Conservation (phyloP, 2,888 invertebrate species). For the Petrophora chlorosata region DNA sequence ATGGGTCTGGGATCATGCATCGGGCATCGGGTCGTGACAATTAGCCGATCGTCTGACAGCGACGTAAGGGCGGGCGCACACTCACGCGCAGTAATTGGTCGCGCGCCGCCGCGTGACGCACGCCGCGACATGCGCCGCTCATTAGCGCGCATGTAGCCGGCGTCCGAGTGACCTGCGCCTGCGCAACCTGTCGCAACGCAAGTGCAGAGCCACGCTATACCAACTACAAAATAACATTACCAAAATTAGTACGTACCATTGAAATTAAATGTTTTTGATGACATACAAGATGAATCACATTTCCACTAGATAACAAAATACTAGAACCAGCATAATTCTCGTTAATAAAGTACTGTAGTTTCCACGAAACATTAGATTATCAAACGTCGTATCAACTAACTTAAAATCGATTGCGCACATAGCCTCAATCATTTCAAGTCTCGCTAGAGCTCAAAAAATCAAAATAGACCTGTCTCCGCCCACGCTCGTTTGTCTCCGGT, state of each 20-base stretch:
- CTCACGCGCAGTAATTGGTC: constrained; percentile 3
- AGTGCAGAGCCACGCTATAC: too few relatives aligned
- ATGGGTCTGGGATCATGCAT: constrained; percentile 4
- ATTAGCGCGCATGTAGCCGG: constrained; percentile 30
- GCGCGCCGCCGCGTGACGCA: constrained; percentile 28
- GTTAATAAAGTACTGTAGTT: neutral
- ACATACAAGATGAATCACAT: too few relatives aligned
- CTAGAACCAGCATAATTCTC: too few relatives aligned
- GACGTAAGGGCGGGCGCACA: neutral
- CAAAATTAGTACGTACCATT: neutral
- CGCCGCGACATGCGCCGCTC: constrained; percentile 25
- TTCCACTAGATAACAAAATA: too few relatives aligned
- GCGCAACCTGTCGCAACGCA: constrained; percentile 1
- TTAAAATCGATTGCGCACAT: constrained; percentile 11
- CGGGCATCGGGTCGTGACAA: constrained; percentile 41
- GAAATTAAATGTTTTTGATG: neutral
- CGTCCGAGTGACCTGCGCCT: constrained; percentile 3
- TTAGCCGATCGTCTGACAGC: constrained; percentile 30
- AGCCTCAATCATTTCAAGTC: constrained; percentile 6
- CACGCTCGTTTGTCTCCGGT: constrained; percentile 18
- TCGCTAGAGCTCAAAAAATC: neutral
- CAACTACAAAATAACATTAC: neutral
- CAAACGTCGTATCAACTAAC: neutral
- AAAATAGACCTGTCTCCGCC: constrained; percentile 15
- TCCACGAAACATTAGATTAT: neutral